These are phyloP conservation scores for Sarcophaga carnaria DNA, from an alignment of 2,888 invertebrate species.

Conservation along the genomic window DNA sequence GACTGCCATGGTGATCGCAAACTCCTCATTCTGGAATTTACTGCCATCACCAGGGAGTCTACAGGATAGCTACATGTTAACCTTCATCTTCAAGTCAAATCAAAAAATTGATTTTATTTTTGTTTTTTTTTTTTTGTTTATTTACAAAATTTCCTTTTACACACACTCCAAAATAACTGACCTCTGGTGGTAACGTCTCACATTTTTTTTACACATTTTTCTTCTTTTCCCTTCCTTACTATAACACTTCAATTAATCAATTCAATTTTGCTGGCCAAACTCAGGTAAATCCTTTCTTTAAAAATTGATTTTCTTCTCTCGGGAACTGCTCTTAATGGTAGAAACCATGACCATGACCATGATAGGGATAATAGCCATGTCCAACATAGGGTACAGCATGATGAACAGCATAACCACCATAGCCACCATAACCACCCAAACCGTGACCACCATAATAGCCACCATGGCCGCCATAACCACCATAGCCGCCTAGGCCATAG, in stretches of 20 bases:
- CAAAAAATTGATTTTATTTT: neutral
- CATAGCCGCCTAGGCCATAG: constrained; percentile 64
- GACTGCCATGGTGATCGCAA: too few species aligned
- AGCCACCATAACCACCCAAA: constrained; percentile 55
- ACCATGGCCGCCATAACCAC: constrained; percentile 50
- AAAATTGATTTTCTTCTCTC: neutral
- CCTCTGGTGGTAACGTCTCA: constrained; percentile 19
- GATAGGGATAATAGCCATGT: constrained; percentile 63
- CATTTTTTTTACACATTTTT: neutral
- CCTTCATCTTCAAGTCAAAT: too few species aligned
- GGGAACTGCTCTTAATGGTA: constrained; percentile 53
- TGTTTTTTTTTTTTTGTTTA: constrained; percentile 17
- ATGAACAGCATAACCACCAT: constrained; percentile 55
- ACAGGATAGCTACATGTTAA: too few species aligned
- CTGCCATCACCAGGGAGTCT: too few species aligned
- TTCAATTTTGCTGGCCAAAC: neutral
- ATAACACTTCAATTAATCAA: neutral
- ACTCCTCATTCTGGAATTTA: too few species aligned
- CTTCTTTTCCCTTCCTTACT: neutral
- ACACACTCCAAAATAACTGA: constrained; percentile 41
- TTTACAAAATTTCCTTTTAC: constrained; percentile 43
- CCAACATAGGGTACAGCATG: constrained; percentile 55
- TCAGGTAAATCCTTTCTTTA: neutral
- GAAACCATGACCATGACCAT: constrained; percentile 66
- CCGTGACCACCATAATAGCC: constrained; percentile 58